phyloP scores from a whole-genome alignment of 2,888 invertebrate species.

The Agrilus mali region DNA sequence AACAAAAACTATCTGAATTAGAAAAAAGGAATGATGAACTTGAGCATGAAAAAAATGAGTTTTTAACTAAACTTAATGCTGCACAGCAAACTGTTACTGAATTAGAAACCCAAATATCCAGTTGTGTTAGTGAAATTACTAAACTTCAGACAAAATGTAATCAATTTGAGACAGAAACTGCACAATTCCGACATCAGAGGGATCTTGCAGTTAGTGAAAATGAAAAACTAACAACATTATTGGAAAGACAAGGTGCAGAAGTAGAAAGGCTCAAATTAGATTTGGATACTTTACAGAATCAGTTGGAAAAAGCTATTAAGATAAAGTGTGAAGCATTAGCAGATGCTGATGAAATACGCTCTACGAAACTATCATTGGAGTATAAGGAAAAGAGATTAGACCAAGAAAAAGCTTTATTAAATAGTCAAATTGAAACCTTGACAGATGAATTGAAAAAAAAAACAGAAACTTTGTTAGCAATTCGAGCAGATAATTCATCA shows the following conservation, averaged over 20 bases:
- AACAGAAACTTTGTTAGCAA: constrained; percentile 63
- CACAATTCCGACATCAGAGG: constrained; percentile 54
- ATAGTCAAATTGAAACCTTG: constrained; percentile 65
- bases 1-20: constrained; percentile 23
- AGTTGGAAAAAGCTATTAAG: constrained; percentile 61
- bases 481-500: constrained; percentile 59
- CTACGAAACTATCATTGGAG: constrained; percentile 64
- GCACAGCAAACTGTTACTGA: constrained; percentile 50
- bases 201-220: constrained; percentile 62
- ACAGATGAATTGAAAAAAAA: constrained; percentile 67
- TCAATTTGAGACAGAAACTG: constrained; percentile 51
- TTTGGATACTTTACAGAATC: constrained; percentile 54
- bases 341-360: constrained; percentile 67
- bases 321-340: constrained; percentile 76
- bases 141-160: constrained; percentile 50
- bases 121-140: constrained; percentile 47
- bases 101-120: constrained; percentile 50
- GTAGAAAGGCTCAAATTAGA: constrained; percentile 60
- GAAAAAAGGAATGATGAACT: constrained; percentile 21
- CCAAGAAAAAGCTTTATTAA: constrained; percentile 64
- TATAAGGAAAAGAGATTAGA: constrained; percentile 75
- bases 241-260: constrained; percentile 61
- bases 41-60: constrained; percentile 45
- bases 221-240: constrained; percentile 56
- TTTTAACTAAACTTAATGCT: constrained; percentile 46